Percentiles rank a stretch among this genome's conserved stretches.
These are phyloP conservation scores for Podarcis siculus DNA, from an alignment of 2,797 vertebrate genomes.

Conservation along the genomic window DNA sequence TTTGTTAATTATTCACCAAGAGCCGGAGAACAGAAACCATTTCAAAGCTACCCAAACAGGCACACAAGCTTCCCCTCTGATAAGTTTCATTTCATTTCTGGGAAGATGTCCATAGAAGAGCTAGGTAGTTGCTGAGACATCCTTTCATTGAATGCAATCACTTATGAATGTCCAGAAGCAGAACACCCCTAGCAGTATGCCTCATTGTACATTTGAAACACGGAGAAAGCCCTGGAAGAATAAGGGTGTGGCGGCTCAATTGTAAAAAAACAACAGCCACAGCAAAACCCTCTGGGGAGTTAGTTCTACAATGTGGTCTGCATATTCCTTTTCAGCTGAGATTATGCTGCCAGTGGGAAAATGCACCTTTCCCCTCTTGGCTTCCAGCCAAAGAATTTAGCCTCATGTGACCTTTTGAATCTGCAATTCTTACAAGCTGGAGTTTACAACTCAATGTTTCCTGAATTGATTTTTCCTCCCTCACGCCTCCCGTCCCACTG, in stretches of 20 bases:
- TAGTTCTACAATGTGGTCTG: not conserved
- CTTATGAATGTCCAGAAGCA: not conserved
- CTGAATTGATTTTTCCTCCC: conserved; percentile 38
- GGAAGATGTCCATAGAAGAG: not conserved
- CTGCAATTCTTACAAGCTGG: conserved; percentile 58
- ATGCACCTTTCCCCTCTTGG: conserved; percentile 44
- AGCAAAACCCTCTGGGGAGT: not conserved
- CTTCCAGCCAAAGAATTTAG: conserved; percentile 47
- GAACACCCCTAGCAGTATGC: too few relatives aligned
- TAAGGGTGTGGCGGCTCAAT: not conserved
- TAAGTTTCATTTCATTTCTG: not conserved
- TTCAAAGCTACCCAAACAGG: not conserved
- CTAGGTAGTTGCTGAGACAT: not conserved
- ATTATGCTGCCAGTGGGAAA: conserved; percentile 51
- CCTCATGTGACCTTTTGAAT: conserved; percentile 58
- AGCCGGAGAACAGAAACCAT: not conserved
- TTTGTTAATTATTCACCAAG: not conserved
- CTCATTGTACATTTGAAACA: not conserved
- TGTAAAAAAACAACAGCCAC: not conserved
- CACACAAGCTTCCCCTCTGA: not conserved
- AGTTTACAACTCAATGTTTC: conserved; percentile 63
- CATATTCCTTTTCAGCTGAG: not conserved
- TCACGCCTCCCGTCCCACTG: not conserved
- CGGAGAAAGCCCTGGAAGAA: accelerated
- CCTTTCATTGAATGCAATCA: not conserved